A percentile compares a stretch with the other conserved stretches of the same genome.
These are phyloP conservation scores for Otis tarda DNA, from an alignment of 2,113 vertebrate species.

Conservation along the genomic window DNA sequence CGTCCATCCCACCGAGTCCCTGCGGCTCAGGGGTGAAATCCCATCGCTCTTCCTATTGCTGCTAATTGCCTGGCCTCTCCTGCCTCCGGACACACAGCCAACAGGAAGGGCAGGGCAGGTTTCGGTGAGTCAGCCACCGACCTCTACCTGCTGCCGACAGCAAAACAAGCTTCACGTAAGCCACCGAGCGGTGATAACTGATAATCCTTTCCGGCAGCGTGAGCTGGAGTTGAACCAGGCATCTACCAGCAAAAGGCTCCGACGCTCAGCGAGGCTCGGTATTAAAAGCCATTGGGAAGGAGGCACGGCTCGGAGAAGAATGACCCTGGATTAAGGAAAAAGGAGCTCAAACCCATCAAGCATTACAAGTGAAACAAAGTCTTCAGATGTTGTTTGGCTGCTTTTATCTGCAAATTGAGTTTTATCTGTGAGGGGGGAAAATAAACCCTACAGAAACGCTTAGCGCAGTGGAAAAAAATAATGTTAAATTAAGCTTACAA, in stretches of 20 bases:
- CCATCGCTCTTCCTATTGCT: fast-evolving
- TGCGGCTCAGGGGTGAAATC: not conserved
- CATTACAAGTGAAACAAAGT: not conserved
- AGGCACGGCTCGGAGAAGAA: not conserved
- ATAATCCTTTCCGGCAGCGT: not conserved
- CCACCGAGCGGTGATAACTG: not conserved
- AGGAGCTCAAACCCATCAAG: not conserved
- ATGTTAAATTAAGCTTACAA: conserved; percentile 67
- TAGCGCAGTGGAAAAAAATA: conserved; percentile 33
- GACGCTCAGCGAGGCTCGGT: not conserved
- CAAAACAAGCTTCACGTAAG: not conserved
- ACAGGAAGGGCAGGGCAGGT: not conserved
- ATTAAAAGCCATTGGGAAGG: not conserved
- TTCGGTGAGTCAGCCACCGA: not conserved
- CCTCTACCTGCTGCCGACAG: not conserved
- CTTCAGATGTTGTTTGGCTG: not conserved
- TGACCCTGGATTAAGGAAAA: not conserved
- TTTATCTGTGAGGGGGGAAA: not conserved
- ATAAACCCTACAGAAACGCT: conserved; percentile 21
- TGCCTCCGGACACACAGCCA: not conserved
- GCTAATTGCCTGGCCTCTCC: not conserved
- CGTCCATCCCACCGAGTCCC: fast-evolving
- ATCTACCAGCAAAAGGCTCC: not conserved
- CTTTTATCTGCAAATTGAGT: conserved; percentile 11
- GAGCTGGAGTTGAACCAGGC: not conserved